Percentiles rank a stretch among this genome's conserved stretches.
Evolutionary conservation across 2,888 invertebrate genomes (phyloP).

Genomic region (Catocala fraxini): DNA sequence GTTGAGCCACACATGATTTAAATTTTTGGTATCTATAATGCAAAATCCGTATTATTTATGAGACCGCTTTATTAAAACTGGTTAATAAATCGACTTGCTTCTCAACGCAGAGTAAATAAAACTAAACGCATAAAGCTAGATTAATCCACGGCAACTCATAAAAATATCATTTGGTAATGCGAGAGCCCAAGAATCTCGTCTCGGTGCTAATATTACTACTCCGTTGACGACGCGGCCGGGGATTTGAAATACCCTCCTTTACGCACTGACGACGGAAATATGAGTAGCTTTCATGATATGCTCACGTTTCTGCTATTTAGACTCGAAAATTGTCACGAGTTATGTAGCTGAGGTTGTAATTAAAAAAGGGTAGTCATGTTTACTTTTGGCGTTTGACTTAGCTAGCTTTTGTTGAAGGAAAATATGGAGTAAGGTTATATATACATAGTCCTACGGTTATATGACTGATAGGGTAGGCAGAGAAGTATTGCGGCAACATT

Average conservation of each 20-base stretch:
- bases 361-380: slow-evolving; percentile 6
- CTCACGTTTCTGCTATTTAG: slow-evolving; percentile 13
- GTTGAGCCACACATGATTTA: no score
- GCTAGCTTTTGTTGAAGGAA: no score
- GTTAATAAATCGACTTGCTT: no score
- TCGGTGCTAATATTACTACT: slow-evolving; percentile 31
- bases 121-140: slow-evolving; percentile 17
- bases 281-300: slow-evolving; percentile 14
- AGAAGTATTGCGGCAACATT: no score
- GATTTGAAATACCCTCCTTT: slow-evolving; percentile 33
- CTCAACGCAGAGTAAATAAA: slow-evolving; percentile 3
- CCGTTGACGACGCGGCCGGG: slow-evolving; percentile 32
- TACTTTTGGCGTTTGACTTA: not conserved
- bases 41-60: no score
- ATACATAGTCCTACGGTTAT: no score
- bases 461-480: no score
- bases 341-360: slow-evolving; percentile 9
- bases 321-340: slow-evolving; percentile 8
- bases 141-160: slow-evolving; percentile 18
- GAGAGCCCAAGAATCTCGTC: slow-evolving; percentile 7
- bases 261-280: slow-evolving; percentile 16
- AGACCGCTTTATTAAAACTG: no score
- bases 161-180: slow-evolving; percentile 26
- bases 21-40: no score
- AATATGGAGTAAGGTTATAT: no score